Evolutionary conservation across 2,797 vertebrate species (phyloP), one percentile per base, ranked within the genome.

Genomic region (Muscicapa comitata): DNA sequence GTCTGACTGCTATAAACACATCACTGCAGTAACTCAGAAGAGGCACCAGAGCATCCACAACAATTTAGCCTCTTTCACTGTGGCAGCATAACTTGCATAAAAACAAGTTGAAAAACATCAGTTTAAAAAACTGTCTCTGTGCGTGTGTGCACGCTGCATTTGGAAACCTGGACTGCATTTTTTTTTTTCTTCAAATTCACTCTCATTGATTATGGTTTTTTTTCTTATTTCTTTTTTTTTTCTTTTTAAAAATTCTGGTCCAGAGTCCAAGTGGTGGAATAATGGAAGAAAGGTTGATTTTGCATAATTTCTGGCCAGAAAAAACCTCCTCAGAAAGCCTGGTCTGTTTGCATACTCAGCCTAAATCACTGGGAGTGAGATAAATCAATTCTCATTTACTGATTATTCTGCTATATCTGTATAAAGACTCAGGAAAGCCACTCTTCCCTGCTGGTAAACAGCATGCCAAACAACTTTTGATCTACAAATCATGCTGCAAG

Each of bases 341-440:
- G 31, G 28, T 73, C n/a, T 17, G 1, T 61, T n/a, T 86, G 29
- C 63, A 77, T 77, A 21, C 24, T 77, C 42, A 74, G 29, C 13
- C n/a, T 80, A 57, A 63, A 58, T 57, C 19, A 74, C 3, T 43
- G 11, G 10, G 19, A 25, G 21, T 26, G 47, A 42, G 24, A 71
- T 15, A 79, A 71, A 94, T 68, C 5, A 61, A 50, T 76, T 86
- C 37, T 63, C 17, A 65, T 91, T 86, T 83, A 79, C 85, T 47
- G 94, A 93, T 92, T 95, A 95, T 96, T 95, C 91, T 89, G 25
- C 38, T 45, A 5, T 45, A 61, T 28, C 29, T 48, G 16, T 35
- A 47, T 24, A 95, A 43, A 96, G 65, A 93, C 66, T 53, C 70
- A 59, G 43, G 72, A 59, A 85, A 92, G 28, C 55, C 62, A 88